phyloP scores from a whole-genome alignment of 2,888 invertebrate genomes.

The Catocala nupta region DNA sequence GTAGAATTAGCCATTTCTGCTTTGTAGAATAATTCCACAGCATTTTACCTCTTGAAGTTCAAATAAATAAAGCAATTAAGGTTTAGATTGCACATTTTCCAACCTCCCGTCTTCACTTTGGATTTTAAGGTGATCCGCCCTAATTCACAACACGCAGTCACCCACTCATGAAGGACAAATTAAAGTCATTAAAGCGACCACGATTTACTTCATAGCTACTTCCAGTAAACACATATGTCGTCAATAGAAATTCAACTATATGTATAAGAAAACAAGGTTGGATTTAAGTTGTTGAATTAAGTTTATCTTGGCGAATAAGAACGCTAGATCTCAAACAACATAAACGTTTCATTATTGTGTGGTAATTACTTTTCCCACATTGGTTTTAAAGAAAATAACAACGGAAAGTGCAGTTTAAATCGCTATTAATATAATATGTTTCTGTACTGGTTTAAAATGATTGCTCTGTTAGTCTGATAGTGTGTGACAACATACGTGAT shows the following conservation, averaged over 20 bases:
- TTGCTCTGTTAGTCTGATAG: too few relatives aligned
- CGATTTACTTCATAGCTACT: slow-evolving; percentile 18
- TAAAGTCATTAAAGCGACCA: slow-evolving; percentile 26
- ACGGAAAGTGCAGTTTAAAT: slow-evolving; percentile 21
- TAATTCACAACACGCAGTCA: slow-evolving; percentile 25
- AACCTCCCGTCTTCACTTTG: not conserved
- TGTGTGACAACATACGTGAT: too few relatives aligned
- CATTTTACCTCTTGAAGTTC: too few relatives aligned
- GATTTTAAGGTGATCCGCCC: slow-evolving; percentile 17
- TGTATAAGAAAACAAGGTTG: not conserved
- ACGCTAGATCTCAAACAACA: slow-evolving; percentile 28
- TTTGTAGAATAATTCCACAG: too few relatives aligned
- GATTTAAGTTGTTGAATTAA: not conserved
- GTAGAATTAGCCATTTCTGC: too few relatives aligned
- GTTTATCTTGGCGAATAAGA: slow-evolving; percentile 3
- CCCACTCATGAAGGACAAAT: slow-evolving; percentile 24
- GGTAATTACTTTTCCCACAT: slow-evolving; percentile 47
- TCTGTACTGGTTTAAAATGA: too few relatives aligned
- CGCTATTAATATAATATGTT: too few relatives aligned
- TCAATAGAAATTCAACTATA: slow-evolving; percentile 11
- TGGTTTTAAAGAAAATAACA: slow-evolving; percentile 36
- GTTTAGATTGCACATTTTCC: too few relatives aligned
- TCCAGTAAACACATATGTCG: not conserved
- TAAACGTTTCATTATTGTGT: slow-evolving; percentile 37
- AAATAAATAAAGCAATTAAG: too few relatives aligned